Evolutionary conservation across 2,888 invertebrate species (phyloP).

Genomic region (Aphodius sticticus): DNA sequence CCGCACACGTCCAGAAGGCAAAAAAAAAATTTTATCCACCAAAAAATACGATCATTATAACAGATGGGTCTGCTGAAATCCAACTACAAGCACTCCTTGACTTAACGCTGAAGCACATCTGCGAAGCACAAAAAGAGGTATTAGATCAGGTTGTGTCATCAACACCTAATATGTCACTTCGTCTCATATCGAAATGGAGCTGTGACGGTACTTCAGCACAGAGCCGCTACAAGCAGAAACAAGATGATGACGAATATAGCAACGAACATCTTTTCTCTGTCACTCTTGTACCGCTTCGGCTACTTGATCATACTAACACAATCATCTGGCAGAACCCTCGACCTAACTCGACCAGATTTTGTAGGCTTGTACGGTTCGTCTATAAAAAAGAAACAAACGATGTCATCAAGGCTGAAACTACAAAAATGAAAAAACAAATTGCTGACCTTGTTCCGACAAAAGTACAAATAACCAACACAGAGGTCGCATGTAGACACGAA

Average conservation of each 20-base stretch:
- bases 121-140: slow-evolving; percentile 24
- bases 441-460: slow-evolving; percentile 9
- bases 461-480: neutral
- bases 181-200: slow-evolving; percentile 36
- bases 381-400: slow-evolving; percentile 10
- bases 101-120: slow-evolving; percentile 34
- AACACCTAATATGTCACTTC: slow-evolving; percentile 13
- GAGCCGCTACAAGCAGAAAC: slow-evolving; percentile 35
- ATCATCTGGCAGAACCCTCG: slow-evolving; percentile 23
- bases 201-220: slow-evolving; percentile 35
- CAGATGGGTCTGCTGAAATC: slow-evolving; percentile 32
- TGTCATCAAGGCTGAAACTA: neutral
- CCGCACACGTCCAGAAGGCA: neutral
- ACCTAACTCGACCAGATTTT: slow-evolving; percentile 30
- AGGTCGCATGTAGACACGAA: slow-evolving; percentile 6
- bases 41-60: slow-evolving; percentile 30
- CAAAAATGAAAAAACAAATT: neutral
- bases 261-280: slow-evolving; percentile 20
- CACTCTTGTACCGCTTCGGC: slow-evolving; percentile 17
- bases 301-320: slow-evolving; percentile 7
- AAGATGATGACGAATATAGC: slow-evolving; percentile 24
- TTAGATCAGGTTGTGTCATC: slow-evolving; percentile 29
- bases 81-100: slow-evolving; percentile 40
- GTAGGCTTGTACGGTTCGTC: neutral
- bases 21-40: slow-evolving; percentile 25